These are phyloP conservation scores for Chamaea fasciata DNA, from an alignment of 2,113 vertebrate species.

Conservation along the genomic window DNA sequence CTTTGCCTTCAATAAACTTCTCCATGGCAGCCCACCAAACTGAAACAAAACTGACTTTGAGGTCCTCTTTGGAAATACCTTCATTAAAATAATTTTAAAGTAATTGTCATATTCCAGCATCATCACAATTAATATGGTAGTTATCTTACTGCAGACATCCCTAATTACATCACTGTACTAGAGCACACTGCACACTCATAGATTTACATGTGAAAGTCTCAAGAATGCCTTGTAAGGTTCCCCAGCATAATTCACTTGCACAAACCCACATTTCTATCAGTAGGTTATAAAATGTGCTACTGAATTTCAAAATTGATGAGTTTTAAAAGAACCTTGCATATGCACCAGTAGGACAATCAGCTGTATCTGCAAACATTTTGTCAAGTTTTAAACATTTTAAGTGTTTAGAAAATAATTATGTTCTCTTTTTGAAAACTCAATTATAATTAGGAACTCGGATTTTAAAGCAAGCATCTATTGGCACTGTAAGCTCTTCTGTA, in stretches of 20 bases:
- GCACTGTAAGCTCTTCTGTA: neutral
- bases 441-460: neutral
- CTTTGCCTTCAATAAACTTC: neutral
- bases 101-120: neutral
- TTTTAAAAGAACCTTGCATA: neutral
- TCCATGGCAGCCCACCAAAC: neutral
- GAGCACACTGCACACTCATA: neutral
- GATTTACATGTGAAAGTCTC: neutral
- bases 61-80: neutral
- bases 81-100: neutral
- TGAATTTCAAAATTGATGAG: neutral
- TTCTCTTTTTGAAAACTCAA: neutral
- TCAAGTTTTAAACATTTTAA: neutral
- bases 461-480: neutral
- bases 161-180: neutral
- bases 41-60: neutral
- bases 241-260: neutral
- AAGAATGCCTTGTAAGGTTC: neutral
- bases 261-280: neutral
- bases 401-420: neutral
- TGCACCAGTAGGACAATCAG: neutral
- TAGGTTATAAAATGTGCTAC: neutral
- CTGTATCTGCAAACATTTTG: neutral
- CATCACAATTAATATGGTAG: neutral
- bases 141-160: neutral